These are phyloP conservation scores for Philaenus spumarius DNA, from an alignment of 1,140 invertebrate genomes.

Conservation along the genomic window DNA sequence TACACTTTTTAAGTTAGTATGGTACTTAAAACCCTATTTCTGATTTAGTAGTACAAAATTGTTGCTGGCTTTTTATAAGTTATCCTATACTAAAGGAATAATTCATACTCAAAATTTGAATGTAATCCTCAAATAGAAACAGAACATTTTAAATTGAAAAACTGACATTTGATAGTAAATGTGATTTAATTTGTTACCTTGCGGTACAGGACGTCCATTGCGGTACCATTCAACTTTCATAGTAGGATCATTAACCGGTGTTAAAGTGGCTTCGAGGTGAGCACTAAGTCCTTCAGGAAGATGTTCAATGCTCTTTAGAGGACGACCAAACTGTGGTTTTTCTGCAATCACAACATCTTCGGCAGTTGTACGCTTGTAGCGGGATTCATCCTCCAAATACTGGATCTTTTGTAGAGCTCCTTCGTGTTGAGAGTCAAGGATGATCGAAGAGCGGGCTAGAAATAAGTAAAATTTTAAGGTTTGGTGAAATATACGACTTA, in stretches of 20 bases:
- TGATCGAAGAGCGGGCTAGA: slow-evolving; percentile 75
- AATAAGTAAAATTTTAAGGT: slow-evolving; percentile 12
- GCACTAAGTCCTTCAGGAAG: slow-evolving; percentile 81
- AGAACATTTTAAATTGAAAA: too few relatives aligned
- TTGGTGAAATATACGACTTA: too few relatives aligned
- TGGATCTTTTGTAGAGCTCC: slow-evolving; percentile 87
- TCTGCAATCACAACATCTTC: slow-evolving; percentile 67
- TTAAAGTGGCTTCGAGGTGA: slow-evolving; percentile 91
- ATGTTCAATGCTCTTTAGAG: slow-evolving; percentile 76
- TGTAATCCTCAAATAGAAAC: too few relatives aligned
- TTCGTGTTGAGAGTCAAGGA: slow-evolving; percentile 91
- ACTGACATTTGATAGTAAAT: too few relatives aligned
- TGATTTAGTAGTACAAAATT: too few relatives aligned
- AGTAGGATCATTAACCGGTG: slow-evolving; percentile 90
- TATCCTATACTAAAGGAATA: too few relatives aligned
- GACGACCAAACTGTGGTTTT: slow-evolving; percentile 81
- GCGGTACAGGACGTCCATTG: slow-evolving; percentile 82
- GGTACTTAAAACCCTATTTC: too few relatives aligned
- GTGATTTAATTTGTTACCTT: too few relatives aligned
- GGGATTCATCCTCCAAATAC: slow-evolving; percentile 80
- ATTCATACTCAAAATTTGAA: too few relatives aligned
- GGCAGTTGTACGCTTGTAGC: slow-evolving; percentile 58
- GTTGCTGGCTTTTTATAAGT: too few relatives aligned
- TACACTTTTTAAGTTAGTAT: too few relatives aligned
- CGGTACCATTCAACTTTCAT: slow-evolving; percentile 95